phyloP scores from a whole-genome alignment of 2,113 vertebrate genomes.

The Vicugna pacos region DNA sequence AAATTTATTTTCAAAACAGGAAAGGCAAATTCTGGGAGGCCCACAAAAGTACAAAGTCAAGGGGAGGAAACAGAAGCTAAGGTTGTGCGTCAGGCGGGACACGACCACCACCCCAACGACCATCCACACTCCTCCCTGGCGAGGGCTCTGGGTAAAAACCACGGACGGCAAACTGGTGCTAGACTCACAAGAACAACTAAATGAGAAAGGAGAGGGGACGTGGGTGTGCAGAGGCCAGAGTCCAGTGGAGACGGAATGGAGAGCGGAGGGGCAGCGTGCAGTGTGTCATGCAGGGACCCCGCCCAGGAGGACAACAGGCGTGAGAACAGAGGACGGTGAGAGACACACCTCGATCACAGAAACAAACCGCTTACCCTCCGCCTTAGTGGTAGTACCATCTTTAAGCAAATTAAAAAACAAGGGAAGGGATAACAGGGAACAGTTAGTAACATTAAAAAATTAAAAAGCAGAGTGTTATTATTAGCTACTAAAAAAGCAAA shows the following conservation, averaged over 20 bases:
- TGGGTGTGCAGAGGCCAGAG: constrained; percentile 62
- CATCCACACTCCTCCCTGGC: constrained; percentile 60
- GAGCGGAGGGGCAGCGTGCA: constrained; percentile 87
- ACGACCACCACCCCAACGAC: not conserved
- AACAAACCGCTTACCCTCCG: constrained; percentile 96
- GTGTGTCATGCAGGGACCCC: constrained; percentile 92
- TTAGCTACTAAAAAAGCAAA: constrained; percentile 84
- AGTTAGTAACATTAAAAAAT: constrained; percentile 87
- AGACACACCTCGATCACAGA: constrained; percentile 89
- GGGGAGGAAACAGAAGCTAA: not conserved
- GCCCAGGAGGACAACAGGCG: constrained; percentile 85
- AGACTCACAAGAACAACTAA: constrained; percentile 57
- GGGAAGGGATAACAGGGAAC: constrained; percentile 92
- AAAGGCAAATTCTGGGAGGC: constrained; percentile 44
- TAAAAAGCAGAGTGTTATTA: constrained; percentile 86
- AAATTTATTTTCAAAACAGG: constrained; percentile 63
- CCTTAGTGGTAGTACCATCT: constrained; percentile 97
- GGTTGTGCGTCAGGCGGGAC: constrained; percentile 52
- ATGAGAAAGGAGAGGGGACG: constrained; percentile 41
- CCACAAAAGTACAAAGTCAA: constrained; percentile 68
- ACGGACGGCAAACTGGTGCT: constrained; percentile 39
- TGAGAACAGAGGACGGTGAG: constrained; percentile 85
- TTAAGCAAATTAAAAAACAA: constrained; percentile 94
- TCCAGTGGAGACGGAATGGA: constrained; percentile 77
- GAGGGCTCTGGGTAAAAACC: not conserved